These are phyloP conservation scores for Rhagoletis zephyria DNA, from an alignment of 1,140 invertebrate species.

Conservation along the genomic window DNA sequence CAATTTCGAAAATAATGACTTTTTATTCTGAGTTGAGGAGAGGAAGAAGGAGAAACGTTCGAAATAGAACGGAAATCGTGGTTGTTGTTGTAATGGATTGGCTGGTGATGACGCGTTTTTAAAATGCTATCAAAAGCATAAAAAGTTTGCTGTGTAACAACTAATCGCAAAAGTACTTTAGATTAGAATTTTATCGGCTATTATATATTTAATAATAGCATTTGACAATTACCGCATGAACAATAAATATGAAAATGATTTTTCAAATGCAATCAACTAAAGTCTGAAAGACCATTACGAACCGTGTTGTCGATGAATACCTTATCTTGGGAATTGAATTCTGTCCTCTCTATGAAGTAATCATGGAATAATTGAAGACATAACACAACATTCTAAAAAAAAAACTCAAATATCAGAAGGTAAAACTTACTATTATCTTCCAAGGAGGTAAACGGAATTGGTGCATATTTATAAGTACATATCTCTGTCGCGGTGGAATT, in stretches of 20 bases:
- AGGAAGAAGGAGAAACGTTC: background rate
- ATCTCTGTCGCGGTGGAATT: background rate
- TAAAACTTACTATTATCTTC: background rate
- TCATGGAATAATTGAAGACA: too few relatives aligned
- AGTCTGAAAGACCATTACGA: too few relatives aligned
- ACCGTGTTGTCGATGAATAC: too few relatives aligned
- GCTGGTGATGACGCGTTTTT: background rate
- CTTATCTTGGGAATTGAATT: too few relatives aligned
- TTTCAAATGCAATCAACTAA: too few relatives aligned
- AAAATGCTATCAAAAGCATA: background rate
- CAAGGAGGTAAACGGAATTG: background rate
- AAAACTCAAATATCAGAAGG: too few relatives aligned
- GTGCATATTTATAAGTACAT: background rate
- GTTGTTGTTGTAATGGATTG: background rate
- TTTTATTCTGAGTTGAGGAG: conserved; percentile 10
- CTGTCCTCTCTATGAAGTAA: too few relatives aligned
- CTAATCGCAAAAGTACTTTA: background rate
- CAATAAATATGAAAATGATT: too few relatives aligned
- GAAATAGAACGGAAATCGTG: too few relatives aligned
- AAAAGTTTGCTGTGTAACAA: background rate
- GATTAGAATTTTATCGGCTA: background rate
- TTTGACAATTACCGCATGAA: background rate
- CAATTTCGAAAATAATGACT: background rate
- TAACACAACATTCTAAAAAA: too few relatives aligned
- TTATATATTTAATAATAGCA: background rate